Conservation (phyloP, 2,113 vertebrate genomes). For the Archocentrus centrarchus region DNA sequence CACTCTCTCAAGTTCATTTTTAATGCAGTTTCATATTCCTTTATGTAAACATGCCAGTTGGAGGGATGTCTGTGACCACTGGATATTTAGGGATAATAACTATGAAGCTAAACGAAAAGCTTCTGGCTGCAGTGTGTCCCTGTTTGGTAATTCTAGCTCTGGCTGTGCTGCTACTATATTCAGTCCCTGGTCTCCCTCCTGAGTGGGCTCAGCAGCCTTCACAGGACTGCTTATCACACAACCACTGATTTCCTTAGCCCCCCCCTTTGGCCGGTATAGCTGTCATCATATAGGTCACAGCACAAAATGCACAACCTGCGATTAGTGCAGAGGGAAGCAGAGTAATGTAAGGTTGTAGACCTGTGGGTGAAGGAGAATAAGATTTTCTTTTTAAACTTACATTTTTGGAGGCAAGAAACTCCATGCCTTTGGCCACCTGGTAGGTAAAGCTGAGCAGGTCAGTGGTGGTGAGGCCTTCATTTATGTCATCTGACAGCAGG, state of each 20-base stretch:
- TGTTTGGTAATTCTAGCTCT: slow-evolving; percentile 72
- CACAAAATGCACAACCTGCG: background rate
- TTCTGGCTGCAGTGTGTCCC: slow-evolving; percentile 46
- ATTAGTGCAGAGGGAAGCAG: slow-evolving; percentile 30
- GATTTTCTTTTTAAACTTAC: slow-evolving; percentile 78
- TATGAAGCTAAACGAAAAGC: slow-evolving; percentile 67
- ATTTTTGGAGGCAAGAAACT: slow-evolving; percentile 97
- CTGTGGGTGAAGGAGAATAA: background rate
- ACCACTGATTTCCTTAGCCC: slow-evolving; percentile 60
- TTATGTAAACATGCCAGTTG: slow-evolving; percentile 69
- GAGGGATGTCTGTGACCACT: slow-evolving; percentile 64
- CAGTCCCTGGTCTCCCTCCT: slow-evolving; percentile 51
- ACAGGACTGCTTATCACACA: slow-evolving; percentile 64
- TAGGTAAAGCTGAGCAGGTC: slow-evolving; percentile 98
- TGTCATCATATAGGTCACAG: slow-evolving; percentile 51
- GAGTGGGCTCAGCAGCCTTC: slow-evolving; percentile 60
- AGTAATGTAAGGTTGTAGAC: background rate
- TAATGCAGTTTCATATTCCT: slow-evolving; percentile 59
- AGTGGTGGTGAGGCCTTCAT: slow-evolving; percentile 88
- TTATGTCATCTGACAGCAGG: slow-evolving; percentile 88
- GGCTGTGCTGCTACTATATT: slow-evolving; percentile 64
- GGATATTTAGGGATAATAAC: slow-evolving; percentile 78
- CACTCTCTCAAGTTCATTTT: slow-evolving; percentile 33
- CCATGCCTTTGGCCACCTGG: slow-evolving; percentile 97
- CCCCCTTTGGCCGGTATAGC: slow-evolving; percentile 35